phyloP scores from a whole-genome alignment of 1,140 invertebrate genomes.

The Gryon sp. region DNA sequence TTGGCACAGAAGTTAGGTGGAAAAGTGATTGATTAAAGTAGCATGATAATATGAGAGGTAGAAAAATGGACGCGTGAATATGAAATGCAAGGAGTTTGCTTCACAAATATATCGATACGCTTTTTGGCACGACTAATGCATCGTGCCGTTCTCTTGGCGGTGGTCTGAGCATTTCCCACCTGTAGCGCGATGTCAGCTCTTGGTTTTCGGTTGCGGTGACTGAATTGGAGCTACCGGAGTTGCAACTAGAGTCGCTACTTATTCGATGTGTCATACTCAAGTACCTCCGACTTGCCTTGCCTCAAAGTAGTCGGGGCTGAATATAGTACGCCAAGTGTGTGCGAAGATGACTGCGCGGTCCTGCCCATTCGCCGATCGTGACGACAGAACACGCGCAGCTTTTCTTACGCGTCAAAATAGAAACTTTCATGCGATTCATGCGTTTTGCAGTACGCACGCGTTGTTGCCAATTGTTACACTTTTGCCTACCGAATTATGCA shows the following conservation, averaged over 20 bases:
- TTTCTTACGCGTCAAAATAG: slow-evolving; percentile 61
- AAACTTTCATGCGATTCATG: slow-evolving; percentile 53
- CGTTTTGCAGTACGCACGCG: slow-evolving; percentile 30
- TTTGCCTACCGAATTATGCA: slow-evolving; percentile 41
- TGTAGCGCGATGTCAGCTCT: slow-evolving; percentile 64
- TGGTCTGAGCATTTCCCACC: slow-evolving; percentile 62
- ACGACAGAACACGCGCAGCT: slow-evolving; percentile 50
- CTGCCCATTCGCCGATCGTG: slow-evolving; percentile 45
- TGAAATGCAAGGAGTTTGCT: slow-evolving; percentile 35
- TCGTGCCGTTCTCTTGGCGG: slow-evolving; percentile 58
- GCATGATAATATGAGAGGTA: background rate
- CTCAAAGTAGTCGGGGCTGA: slow-evolving; percentile 57
- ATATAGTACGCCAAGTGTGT: slow-evolving; percentile 63
- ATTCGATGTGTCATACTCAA: slow-evolving; percentile 64
- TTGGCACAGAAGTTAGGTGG: background rate
- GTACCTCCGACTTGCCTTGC: slow-evolving; percentile 42
- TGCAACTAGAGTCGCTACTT: slow-evolving; percentile 60
- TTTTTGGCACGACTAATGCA: slow-evolving; percentile 55
- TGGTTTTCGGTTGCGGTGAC: slow-evolving; percentile 62
- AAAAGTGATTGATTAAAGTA: slow-evolving; percentile 11
- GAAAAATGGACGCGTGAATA: slow-evolving; percentile 10
- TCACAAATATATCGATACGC: slow-evolving; percentile 56
- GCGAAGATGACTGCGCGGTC: slow-evolving; percentile 57
- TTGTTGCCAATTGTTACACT: slow-evolving; percentile 48
- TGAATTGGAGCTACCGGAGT: slow-evolving; percentile 61